Percentiles rank a stretch among this genome's conserved stretches.
Evolutionary conservation across 2,113 vertebrate genomes (phyloP).

Genomic region (Menidia beryllina): DNA sequence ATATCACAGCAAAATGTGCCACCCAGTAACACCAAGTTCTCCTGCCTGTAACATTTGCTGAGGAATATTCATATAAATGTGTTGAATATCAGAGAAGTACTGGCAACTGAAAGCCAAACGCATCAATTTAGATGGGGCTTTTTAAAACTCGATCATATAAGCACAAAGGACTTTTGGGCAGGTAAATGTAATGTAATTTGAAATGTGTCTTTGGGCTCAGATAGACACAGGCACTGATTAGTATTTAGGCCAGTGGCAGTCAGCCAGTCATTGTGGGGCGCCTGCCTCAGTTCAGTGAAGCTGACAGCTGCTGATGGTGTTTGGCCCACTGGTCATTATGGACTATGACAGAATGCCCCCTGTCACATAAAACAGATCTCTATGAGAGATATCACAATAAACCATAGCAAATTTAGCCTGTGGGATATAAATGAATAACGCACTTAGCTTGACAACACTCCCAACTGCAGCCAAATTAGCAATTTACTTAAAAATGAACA

Average conservation of each 20-base stretch:
- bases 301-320: conserved; percentile 29
- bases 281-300: conserved; percentile 17
- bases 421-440: not conserved
- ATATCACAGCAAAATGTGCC: not conserved
- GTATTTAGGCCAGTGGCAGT: conserved; percentile 32
- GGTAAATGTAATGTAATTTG: conserved; percentile 4
- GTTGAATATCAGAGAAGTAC: not conserved
- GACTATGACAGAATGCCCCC: conserved; percentile 30
- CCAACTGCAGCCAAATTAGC: too few species aligned
- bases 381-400: conserved; percentile 3
- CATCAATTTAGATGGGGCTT: not conserved
- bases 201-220: conserved; percentile 16
- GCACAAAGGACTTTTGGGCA: not conserved
- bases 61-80: not conserved
- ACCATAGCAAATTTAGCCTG: not conserved
- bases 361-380: conserved; percentile 11
- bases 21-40: not conserved
- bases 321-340: conserved; percentile 23
- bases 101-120: not conserved
- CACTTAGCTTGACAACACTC: not conserved
- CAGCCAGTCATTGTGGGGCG: conserved; percentile 21
- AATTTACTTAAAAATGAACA: too few species aligned
- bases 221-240: conserved; percentile 14
- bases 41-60: not conserved
- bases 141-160: not conserved